phyloP scores from a whole-genome alignment of 2,888 invertebrate species.

The Quadriops clusia region DNA sequence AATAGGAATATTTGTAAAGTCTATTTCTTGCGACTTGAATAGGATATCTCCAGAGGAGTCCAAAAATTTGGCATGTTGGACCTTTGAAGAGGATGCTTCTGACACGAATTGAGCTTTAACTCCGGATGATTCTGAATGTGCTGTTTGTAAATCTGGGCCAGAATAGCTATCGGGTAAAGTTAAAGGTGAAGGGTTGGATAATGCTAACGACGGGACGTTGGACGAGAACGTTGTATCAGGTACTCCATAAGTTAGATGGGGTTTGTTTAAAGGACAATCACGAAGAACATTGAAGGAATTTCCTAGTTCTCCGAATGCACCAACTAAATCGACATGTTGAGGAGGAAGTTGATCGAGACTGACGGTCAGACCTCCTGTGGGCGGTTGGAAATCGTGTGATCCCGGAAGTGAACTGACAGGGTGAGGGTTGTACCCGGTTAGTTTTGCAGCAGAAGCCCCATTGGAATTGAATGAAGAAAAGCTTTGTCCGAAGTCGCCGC shows the following conservation, averaged over 20 bases:
- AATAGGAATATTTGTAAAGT: slow-evolving; percentile 39
- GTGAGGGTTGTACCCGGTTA: too few relatives aligned
- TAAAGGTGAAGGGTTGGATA: slow-evolving; percentile 34
- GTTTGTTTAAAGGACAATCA: slow-evolving; percentile 29
- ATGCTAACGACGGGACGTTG: slow-evolving; percentile 42
- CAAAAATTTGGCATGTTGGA: slow-evolving; percentile 28
- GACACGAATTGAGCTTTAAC: slow-evolving; percentile 17
- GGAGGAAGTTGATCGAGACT: too few relatives aligned
- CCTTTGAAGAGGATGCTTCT: slow-evolving; percentile 19
- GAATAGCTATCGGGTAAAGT: slow-evolving; percentile 26
- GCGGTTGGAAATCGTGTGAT: too few relatives aligned
- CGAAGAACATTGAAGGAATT: slow-evolving; percentile 15
- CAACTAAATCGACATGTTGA: too few relatives aligned
- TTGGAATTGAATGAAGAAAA: too few relatives aligned
- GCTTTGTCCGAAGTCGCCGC: slow-evolving; percentile 12
- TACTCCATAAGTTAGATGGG: slow-evolving; percentile 30
- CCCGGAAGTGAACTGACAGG: too few relatives aligned
- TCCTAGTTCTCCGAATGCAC: too few relatives aligned
- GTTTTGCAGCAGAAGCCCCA: too few relatives aligned
- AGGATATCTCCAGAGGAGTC: slow-evolving; percentile 31
- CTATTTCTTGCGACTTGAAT: slow-evolving; percentile 32
- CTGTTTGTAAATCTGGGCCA: slow-evolving; percentile 31
- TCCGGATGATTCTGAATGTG: slow-evolving; percentile 26
- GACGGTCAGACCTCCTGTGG: too few relatives aligned
- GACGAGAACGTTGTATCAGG: too few relatives aligned